Conservation (phyloP, 2,888 invertebrate species). For the Protula sp. region DNA sequence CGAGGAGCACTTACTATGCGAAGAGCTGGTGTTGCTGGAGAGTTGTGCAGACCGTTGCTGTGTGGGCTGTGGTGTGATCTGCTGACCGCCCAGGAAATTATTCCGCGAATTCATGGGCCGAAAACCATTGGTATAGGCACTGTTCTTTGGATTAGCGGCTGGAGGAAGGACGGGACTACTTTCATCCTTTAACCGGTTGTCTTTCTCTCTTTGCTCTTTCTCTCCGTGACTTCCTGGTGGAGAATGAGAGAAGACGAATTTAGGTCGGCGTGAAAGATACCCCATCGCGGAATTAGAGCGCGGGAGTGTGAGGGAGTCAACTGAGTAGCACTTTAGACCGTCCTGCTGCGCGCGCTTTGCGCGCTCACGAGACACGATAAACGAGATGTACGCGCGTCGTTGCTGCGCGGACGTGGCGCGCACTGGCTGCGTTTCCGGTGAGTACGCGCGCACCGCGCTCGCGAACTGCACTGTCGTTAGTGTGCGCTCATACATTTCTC, state of each 20-base stretch:
- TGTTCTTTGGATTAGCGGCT: neutral
- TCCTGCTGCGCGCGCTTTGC: too few species aligned
- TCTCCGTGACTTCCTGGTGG: neutral
- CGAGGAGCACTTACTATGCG: neutral
- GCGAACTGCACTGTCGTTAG: too few species aligned
- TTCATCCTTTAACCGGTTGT: neutral
- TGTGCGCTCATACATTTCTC: too few species aligned
- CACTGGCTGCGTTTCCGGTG: too few species aligned
- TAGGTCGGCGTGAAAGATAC: neutral
- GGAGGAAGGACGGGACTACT: neutral
- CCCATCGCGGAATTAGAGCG: neutral
- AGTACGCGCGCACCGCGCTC: too few species aligned
- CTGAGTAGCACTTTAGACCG: too few species aligned
- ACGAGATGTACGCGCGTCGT: too few species aligned
- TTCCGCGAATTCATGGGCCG: neutral
- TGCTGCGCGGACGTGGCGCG: too few species aligned
- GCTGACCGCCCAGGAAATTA: neutral
- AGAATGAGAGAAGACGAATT: neutral
- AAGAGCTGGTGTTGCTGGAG: neutral
- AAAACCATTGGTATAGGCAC: neutral
- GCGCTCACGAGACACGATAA: too few species aligned
- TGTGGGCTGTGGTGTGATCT: neutral
- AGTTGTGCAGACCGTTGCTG: neutral
- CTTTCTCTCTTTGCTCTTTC: neutral
- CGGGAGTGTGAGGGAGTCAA: too few species aligned